phyloP scores from a whole-genome alignment of 1,140 invertebrate genomes.

The Rhagoletis zephyria region DNA sequence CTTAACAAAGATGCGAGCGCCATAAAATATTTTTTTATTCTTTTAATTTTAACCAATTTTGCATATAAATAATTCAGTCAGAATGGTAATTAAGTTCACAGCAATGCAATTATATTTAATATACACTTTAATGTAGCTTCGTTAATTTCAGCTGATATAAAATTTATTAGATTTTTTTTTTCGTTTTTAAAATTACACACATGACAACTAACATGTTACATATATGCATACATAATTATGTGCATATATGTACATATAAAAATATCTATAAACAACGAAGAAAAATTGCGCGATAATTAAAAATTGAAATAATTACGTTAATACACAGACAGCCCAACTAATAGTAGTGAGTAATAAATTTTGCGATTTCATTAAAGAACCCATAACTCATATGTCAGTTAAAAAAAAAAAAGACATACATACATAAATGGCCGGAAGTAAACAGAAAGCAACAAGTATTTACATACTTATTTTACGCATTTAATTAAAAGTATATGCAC shows the following conservation, averaged over 20 bases:
- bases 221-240: not conserved
- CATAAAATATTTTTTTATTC: too few species aligned
- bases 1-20: too few species aligned
- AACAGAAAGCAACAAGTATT: not conserved
- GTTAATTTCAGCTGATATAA: slow-evolving; percentile 26
- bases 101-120: slow-evolving; percentile 41
- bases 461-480: too few species aligned
- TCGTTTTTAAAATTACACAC: not conserved
- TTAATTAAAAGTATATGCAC: too few species aligned
- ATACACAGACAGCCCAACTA: not conserved
- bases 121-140: slow-evolving; percentile 15
- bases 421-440: too few species aligned
- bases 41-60: not conserved
- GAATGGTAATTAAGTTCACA: slow-evolving; percentile 29
- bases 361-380: slow-evolving; percentile 25
- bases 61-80: slow-evolving; percentile 21
- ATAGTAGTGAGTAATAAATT: not conserved
- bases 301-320: too few species aligned
- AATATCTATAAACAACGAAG: too few species aligned
- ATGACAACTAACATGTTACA: not conserved
- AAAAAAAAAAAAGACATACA: too few species aligned
- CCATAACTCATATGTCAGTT: not conserved
- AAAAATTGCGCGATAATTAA: too few species aligned
- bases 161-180: not conserved
- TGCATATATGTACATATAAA: not conserved